Conservation (phyloP, 1,140 invertebrate species). For the Globodera ellingtonae region DNA sequence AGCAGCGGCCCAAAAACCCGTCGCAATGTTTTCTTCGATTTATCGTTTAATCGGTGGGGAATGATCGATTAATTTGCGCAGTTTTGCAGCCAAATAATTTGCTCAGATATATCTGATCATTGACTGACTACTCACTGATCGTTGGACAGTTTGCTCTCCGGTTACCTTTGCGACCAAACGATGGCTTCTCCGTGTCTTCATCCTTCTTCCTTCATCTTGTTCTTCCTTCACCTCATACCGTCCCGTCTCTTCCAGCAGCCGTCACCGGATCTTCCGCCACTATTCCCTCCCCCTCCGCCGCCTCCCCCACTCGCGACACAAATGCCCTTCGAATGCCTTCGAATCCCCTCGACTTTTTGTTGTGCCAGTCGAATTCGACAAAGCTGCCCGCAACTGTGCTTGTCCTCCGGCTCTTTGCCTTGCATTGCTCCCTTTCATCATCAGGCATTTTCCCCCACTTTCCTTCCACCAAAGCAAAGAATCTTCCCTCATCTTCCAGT, state of each 20-base stretch:
- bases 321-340: constrained; percentile 28
- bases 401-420: not conserved
- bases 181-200: not conserved
- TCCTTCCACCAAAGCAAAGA: not conserved
- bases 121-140: not conserved
- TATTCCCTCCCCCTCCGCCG: not conserved
- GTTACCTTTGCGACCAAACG: not conserved
- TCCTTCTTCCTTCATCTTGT: not conserved
- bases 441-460: not conserved
- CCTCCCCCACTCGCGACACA: not conserved
- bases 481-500: not conserved
- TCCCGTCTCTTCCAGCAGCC: not conserved
- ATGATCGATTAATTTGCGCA: not conserved
- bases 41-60: too few species aligned
- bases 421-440: not conserved
- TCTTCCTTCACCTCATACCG: not conserved
- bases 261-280: not conserved
- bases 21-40: not conserved
- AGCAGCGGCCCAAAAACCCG: not conserved
- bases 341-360: constrained; percentile 27
- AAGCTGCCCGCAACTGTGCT: constrained; percentile 29
- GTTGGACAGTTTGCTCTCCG: too few species aligned
- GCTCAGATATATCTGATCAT: not conserved
- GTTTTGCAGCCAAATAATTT: not conserved
- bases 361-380: constrained; percentile 30